Conservation (phyloP, 1,140 invertebrate species). For the Holcopasites calliopsidis region DNA sequence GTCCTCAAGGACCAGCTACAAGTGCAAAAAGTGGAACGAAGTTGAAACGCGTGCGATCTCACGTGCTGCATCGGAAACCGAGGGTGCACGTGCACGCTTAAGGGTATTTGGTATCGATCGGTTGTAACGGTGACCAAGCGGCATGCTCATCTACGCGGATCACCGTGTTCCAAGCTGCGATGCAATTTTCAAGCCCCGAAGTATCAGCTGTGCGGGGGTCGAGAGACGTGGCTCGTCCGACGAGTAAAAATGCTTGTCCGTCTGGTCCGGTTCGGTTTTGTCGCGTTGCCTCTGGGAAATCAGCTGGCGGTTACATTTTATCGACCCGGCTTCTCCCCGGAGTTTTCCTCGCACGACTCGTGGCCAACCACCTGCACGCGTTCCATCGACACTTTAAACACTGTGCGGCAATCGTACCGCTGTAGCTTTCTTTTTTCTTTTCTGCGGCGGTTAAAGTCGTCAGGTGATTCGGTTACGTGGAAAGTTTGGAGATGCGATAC, state of each 20-base stretch:
- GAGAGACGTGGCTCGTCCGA: neutral
- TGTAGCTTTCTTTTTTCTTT: neutral
- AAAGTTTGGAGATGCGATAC: no score
- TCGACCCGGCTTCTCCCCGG: constrained; percentile 12
- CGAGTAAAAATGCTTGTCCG: constrained; percentile 17
- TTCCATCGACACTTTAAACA: neutral
- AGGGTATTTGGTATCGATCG: constrained; percentile 23
- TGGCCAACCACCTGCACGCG: constrained; percentile 30
- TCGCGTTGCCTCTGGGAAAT: constrained; percentile 29
- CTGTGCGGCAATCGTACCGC: neutral
- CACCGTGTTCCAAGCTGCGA: neutral
- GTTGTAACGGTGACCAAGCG: neutral
- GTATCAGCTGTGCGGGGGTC: constrained; percentile 10
- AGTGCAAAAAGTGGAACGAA: neutral
- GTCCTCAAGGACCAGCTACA: neutral
- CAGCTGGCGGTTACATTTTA: constrained; percentile 32
- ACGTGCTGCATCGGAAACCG: neutral
- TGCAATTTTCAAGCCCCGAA: constrained; percentile 26
- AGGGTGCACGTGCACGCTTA: constrained; percentile 8
- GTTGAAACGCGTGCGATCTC: neutral
- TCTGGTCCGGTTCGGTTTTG: neutral
- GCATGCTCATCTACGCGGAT: constrained; percentile 17
- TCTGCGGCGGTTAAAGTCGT: no score
- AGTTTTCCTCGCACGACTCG: constrained; percentile 12
- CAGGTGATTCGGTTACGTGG: no score